Conservation (phyloP, 2,888 invertebrate genomes). For the Heliconius charithonia region DNA sequence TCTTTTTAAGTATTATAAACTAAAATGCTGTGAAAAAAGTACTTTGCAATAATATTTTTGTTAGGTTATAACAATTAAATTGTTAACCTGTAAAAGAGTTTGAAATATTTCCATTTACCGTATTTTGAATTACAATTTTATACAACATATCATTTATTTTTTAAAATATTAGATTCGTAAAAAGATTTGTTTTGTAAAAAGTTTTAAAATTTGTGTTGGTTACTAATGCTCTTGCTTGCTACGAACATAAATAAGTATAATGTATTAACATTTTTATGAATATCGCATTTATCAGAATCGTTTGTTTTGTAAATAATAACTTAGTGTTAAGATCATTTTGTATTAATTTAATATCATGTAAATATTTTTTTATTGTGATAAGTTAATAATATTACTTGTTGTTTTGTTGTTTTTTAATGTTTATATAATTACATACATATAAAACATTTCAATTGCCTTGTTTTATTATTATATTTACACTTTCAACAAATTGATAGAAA, state of each 20-base stretch:
- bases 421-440: slow-evolving; percentile 9
- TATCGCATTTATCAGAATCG: slow-evolving; percentile 29
- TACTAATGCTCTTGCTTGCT: background rate
- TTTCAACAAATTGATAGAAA: background rate
- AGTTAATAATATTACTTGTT: slow-evolving; percentile 32
- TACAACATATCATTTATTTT: too few species aligned
- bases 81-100: too few species aligned
- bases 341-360: slow-evolving; percentile 20
- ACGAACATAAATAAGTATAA: background rate
- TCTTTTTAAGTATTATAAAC: background rate
- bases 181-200: too few species aligned
- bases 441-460: background rate
- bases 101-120: too few species aligned
- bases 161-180: too few species aligned
- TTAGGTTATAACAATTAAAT: too few species aligned
- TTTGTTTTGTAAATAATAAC: slow-evolving; percentile 29
- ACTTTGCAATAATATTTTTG: too few species aligned
- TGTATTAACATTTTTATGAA: slow-evolving; percentile 8
- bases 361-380: slow-evolving; percentile 40
- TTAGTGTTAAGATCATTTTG: background rate
- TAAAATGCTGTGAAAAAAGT: too few species aligned
- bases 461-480: slow-evolving; percentile 2
- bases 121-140: too few species aligned
- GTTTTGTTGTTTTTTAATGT: slow-evolving; percentile 28
- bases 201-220: background rate